A percentile compares a stretch with the other conserved stretches of the same genome.
Conservation (phyloP, 2,113 vertebrate species). For the Tenrec ecaudatus region DNA sequence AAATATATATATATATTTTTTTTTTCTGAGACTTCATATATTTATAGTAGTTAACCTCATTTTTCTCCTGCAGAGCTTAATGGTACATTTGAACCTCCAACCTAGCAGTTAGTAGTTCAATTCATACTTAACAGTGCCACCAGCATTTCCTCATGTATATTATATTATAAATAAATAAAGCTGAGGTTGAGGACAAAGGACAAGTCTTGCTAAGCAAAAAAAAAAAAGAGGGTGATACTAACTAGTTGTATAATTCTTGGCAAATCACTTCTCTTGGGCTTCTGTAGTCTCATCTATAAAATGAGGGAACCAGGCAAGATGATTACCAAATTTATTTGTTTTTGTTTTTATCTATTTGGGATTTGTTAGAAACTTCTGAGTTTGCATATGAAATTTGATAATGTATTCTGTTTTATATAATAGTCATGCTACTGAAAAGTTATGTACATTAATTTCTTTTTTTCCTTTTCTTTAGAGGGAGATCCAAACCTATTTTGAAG, state of each 20-base stretch:
- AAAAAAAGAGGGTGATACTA: background rate
- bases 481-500: conserved; percentile 51
- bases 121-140: too few species aligned
- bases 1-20: too few species aligned
- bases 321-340: background rate
- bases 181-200: background rate
- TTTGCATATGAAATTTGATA: conserved; percentile 30
- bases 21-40: too few species aligned
- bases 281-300: conserved; percentile 42
- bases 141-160: too few species aligned
- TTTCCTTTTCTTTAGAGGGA: background rate
- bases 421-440: conserved; percentile 1
- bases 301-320: background rate
- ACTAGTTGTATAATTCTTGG: background rate
- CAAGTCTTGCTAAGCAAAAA: background rate
- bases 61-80: too few species aligned
- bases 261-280: background rate
- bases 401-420: conserved; percentile 30
- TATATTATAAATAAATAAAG: conserved; percentile 34
- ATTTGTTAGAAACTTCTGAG: conserved; percentile 35
- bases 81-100: too few species aligned
- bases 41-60: too few species aligned
- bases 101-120: too few species aligned
- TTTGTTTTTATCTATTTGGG: background rate
- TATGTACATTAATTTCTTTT: conserved; percentile 28